phyloP scores from a whole-genome alignment of 2,888 invertebrate genomes.

The Nasonia oneida region DNA sequence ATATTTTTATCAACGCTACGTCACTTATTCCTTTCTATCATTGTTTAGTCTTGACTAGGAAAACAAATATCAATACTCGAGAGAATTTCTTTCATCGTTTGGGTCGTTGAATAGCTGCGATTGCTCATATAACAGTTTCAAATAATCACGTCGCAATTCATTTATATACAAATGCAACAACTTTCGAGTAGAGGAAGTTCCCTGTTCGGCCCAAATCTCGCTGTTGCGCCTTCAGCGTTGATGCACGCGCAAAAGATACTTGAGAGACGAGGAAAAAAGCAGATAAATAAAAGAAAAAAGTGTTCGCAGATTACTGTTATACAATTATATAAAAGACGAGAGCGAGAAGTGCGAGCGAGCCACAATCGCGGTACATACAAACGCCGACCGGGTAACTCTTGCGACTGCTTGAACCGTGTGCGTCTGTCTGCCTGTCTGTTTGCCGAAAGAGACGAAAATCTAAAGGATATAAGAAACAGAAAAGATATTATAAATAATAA shows the following conservation, averaged over 20 bases:
- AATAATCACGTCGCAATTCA: not conserved
- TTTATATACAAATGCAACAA: not conserved
- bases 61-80: constrained; percentile 34
- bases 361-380: constrained; percentile 2
- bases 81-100: constrained; percentile 25
- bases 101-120: constrained; percentile 13
- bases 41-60: constrained; percentile 50
- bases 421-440: not conserved
- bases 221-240: constrained; percentile 38
- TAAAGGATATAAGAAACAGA: not conserved
- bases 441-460: not conserved
- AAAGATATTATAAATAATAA: not conserved
- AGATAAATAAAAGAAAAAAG: constrained; percentile 24
- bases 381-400: constrained; percentile 24
- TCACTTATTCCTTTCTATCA: constrained; percentile 28
- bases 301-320: constrained; percentile 37
- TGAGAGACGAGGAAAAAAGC: not conserved
- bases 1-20: constrained; percentile 31
- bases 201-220: constrained; percentile 38
- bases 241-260: constrained; percentile 39
- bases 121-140: not conserved
- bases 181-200: not conserved
- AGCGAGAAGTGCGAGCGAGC: not conserved
- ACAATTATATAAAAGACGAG: not conserved
- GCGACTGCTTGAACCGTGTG: constrained; percentile 5